Evolutionary conservation across 2,113 vertebrate genomes (phyloP).

Genomic region (human (Homo sapiens)): DNA sequence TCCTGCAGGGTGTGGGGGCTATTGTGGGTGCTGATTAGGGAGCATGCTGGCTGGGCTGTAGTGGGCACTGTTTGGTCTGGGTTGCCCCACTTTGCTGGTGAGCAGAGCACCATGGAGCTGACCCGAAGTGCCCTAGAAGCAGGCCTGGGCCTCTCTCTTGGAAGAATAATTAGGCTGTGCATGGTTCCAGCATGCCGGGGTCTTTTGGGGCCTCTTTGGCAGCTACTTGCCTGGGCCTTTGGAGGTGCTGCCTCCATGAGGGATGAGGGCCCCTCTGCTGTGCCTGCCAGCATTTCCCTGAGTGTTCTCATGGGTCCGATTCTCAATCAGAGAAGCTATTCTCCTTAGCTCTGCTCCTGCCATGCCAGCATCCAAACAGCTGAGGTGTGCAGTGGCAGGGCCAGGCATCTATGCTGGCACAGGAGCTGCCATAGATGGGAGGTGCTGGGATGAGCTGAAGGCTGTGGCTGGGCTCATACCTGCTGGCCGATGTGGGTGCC

Average conservation of each 20-base stretch:
- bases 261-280: neutral
- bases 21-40: neutral
- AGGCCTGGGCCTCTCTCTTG: neutral
- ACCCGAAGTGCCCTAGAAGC: too few relatives aligned
- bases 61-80: neutral
- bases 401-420: rapidly evolving
- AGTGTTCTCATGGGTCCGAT: neutral
- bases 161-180: neutral
- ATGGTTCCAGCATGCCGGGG: rapidly evolving
- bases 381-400: neutral
- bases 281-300: neutral
- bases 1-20: neutral
- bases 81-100: neutral
- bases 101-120: neutral
- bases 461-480: neutral
- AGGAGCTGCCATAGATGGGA: neutral
- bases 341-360: neutral
- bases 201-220: neutral
- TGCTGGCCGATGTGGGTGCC: neutral
- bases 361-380: neutral
- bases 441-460: neutral
- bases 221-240: too few relatives aligned
- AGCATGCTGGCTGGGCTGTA: neutral
- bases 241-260: too few relatives aligned
- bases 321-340: neutral